Percentiles rank a stretch among this genome's conserved stretches.
Conservation (phyloP, 2,888 invertebrate genomes). For the Meta bourneti region DNA sequence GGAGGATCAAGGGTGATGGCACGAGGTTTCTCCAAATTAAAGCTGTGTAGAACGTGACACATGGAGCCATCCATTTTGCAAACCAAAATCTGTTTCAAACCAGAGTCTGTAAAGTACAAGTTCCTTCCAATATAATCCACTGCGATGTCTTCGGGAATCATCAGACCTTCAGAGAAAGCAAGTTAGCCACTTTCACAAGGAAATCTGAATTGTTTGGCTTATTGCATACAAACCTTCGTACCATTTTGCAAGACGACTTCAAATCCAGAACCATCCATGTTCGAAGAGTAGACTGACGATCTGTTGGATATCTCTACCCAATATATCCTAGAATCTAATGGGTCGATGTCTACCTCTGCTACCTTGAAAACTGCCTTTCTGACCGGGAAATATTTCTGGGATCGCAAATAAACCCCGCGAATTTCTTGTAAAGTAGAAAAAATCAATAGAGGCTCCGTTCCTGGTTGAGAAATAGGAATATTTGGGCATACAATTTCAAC, state of each 20-base stretch:
- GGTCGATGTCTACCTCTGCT: constrained; percentile 87
- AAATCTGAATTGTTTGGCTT: not conserved
- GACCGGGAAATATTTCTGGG: constrained; percentile 70
- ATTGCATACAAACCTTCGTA: constrained; percentile 78
- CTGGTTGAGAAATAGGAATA: constrained; percentile 10
- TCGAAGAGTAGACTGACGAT: constrained; percentile 87
- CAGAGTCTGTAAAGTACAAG: constrained; percentile 90
- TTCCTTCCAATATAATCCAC: constrained; percentile 84
- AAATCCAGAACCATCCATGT: constrained; percentile 84
- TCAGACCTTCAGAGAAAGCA: constrained; percentile 72
- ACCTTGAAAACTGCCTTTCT: constrained; percentile 79
- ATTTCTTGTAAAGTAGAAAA: constrained; percentile 82
- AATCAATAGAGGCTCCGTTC: constrained; percentile 85
- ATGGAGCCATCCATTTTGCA: constrained; percentile 86
- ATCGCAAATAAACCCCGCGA: constrained; percentile 84
- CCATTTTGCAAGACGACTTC: constrained; percentile 83
- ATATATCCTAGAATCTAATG: constrained; percentile 85
- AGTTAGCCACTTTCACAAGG: not conserved
- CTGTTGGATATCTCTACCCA: constrained; percentile 88
- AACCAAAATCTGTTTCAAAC: constrained; percentile 86
- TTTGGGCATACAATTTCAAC: not conserved
- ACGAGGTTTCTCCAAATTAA: constrained; percentile 81
- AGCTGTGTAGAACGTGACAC: constrained; percentile 80
- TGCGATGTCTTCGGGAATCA: constrained; percentile 78
- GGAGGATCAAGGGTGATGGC: constrained; percentile 83